Conservation (phyloP, 2,888 invertebrate species). For the Eilema sororculum region DNA sequence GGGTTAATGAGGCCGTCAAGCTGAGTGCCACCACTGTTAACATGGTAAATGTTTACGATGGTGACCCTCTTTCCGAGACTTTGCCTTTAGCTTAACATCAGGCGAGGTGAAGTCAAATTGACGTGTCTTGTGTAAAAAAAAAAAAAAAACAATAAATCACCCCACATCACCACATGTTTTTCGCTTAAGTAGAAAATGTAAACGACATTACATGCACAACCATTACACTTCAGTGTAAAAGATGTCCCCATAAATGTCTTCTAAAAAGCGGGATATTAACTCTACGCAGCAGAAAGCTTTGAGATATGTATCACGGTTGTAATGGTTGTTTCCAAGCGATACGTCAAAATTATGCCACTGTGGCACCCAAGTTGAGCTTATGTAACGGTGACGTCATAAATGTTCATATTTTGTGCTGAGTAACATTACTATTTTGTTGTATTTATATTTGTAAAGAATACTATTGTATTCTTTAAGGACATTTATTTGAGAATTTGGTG, state of each 20-base stretch:
- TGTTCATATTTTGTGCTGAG: slow-evolving; percentile 9
- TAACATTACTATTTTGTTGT: slow-evolving; percentile 7
- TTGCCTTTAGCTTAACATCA: no score
- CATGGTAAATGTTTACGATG: no score
- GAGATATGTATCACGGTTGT: slow-evolving; percentile 14
- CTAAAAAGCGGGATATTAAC: slow-evolving; percentile 3
- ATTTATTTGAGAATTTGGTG: not conserved
- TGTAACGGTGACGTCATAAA: slow-evolving; percentile 29
- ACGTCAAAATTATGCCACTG: slow-evolving; percentile 33
- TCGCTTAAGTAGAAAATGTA: not conserved
- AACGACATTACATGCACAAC: not conserved
- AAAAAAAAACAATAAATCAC: not conserved
- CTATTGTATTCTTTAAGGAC: not conserved
- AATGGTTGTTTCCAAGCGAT: slow-evolving; percentile 33
- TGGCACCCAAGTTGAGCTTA: slow-evolving; percentile 22
- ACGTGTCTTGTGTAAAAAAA: no score
- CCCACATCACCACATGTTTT: not conserved
- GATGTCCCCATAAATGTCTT: slow-evolving; percentile 9
- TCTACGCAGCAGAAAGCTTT: not conserved
- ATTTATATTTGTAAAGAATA: no score
- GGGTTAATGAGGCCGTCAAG: no score
- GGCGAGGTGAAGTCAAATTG: no score
- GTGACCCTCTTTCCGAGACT: no score
- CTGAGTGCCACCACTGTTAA: no score
- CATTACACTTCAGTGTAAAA: not conserved